Conservation (phyloP, 23 tunicate species). For the Halocynthia roretzi region DNA sequence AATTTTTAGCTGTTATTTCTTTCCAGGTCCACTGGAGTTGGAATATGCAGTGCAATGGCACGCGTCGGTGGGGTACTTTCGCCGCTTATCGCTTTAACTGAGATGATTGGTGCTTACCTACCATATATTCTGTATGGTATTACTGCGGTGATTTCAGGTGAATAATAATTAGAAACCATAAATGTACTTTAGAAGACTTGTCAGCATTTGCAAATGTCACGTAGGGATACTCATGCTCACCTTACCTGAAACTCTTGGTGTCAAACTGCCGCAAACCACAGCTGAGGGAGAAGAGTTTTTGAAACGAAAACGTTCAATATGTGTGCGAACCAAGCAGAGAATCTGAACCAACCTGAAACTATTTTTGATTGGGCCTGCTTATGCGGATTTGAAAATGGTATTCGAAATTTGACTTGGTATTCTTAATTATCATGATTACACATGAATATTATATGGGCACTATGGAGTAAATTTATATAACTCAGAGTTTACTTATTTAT, state of each 20-base stretch:
- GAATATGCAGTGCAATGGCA: conserved; percentile 38
- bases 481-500: no score
- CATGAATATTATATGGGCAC: no score
- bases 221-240: not conserved
- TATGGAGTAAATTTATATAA: no score
- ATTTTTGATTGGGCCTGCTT: no score
- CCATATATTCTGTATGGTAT: conserved; percentile 39
- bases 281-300: conserved; percentile 15
- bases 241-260: conserved; percentile 19
- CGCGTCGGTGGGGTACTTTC: conserved; percentile 49
- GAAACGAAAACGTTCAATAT: no score
- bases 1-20: not conserved
- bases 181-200: no score
- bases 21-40: conserved; percentile 24
- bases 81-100: conserved; percentile 38
- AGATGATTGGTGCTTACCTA: conserved; percentile 1
- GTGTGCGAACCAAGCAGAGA: no score
- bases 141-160: conserved; percentile 27
- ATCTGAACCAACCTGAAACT: no score
- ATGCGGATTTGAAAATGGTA: no score
- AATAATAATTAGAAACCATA: not conserved
- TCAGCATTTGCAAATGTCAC: not conserved
- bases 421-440: no score
- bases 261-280: conserved; percentile 15
- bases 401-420: no score